These are phyloP conservation scores for Buphagus erythrorhynchus DNA, from an alignment of 2,797 vertebrate genomes.

Conservation along the genomic window DNA sequence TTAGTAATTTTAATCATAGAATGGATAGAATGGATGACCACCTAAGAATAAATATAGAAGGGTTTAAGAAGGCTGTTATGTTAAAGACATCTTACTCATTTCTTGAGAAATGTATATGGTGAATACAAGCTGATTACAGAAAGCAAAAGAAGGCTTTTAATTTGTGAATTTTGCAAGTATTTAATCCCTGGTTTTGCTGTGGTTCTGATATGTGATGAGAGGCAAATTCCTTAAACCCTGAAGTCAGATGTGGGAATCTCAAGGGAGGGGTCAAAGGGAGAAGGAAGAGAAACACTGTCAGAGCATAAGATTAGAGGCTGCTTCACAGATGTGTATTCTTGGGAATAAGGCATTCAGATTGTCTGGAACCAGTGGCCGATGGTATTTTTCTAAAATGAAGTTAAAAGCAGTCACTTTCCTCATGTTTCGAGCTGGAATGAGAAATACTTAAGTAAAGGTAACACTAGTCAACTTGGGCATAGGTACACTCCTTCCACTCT, in stretches of 20 bases:
- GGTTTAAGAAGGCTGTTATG: not conserved
- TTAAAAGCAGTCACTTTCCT: not conserved
- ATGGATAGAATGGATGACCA: not conserved
- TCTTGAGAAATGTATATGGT: not conserved
- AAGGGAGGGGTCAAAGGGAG: not conserved
- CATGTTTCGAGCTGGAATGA: not conserved
- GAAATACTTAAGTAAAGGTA: not conserved
- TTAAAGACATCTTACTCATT: not conserved
- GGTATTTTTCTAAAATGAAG: not conserved
- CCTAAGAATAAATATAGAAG: not conserved
- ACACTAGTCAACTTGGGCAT: not conserved
- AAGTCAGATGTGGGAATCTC: not conserved
- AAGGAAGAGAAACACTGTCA: not conserved
- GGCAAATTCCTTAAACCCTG: not conserved
- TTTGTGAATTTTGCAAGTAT: not conserved
- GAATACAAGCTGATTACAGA: not conserved
- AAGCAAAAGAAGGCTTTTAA: not conserved
- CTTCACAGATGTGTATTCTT: not conserved
- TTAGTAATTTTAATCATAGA: not conserved
- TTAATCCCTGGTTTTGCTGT: not conserved
- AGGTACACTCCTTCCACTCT: not conserved
- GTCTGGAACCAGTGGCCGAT: not conserved
- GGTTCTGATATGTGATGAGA: not conserved
- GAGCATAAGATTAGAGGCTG: not conserved
- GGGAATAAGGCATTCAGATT: not conserved